Conservation (phyloP, 35 echinoderm and acorn worm species). For the Patiria miniata region DNA sequence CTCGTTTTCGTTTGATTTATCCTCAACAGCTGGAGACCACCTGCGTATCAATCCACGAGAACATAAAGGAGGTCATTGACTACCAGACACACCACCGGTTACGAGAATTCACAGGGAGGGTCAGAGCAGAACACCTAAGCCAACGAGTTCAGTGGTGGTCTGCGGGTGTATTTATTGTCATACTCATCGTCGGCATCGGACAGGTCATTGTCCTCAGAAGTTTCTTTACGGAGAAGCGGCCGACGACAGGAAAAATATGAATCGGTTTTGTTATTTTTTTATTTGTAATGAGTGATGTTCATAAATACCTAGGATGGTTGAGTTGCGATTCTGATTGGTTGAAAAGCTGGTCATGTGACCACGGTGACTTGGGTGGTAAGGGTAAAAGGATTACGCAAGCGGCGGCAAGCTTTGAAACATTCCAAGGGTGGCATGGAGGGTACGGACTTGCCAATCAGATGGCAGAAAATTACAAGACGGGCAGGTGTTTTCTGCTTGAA, state of each 20-base stretch:
- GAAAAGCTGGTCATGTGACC: too few relatives aligned
- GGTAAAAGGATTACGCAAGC: too few relatives aligned
- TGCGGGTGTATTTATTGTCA: slow-evolving; percentile 76
- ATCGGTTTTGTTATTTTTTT: neutral
- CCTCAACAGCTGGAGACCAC: slow-evolving; percentile 84
- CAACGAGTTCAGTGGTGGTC: slow-evolving; percentile 93
- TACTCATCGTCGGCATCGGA: slow-evolving; percentile 75
- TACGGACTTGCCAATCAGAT: too few relatives aligned
- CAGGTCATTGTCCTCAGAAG: slow-evolving; percentile 95
- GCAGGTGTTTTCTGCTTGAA: too few relatives aligned
- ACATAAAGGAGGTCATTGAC: slow-evolving; percentile 74
- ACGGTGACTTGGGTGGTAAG: too few relatives aligned
- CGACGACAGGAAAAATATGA: slow-evolving; percentile 44
- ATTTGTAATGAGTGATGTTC: too few relatives aligned
- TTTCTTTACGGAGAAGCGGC: slow-evolving; percentile 96
- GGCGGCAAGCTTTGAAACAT: too few relatives aligned
- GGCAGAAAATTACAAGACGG: too few relatives aligned
- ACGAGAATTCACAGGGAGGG: slow-evolving; percentile 81
- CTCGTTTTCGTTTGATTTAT: slow-evolving; percentile 9
- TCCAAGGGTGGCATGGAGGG: too few relatives aligned
- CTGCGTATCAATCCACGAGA: slow-evolving; percentile 94
- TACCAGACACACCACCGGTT: slow-evolving; percentile 95
- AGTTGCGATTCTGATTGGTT: too few relatives aligned
- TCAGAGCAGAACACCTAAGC: slow-evolving; percentile 75
- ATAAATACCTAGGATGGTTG: too few relatives aligned